Base-by-base conservation (phyloP, 2,113 vertebrate species). In the Tiliqua scincoides region DNA sequence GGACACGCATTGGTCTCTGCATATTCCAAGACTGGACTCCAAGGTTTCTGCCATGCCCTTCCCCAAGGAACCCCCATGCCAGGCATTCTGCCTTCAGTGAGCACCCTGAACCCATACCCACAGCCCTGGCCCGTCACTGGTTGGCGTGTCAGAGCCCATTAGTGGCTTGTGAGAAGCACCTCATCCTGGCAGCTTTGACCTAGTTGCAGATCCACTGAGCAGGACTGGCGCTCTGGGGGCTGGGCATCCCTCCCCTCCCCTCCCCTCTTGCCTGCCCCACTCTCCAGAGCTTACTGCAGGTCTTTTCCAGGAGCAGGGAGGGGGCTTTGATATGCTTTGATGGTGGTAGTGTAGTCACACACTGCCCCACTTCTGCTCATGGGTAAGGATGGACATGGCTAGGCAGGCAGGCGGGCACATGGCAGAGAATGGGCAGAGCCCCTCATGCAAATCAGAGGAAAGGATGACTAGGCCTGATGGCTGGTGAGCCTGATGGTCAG, bases 171-270 rank as follows among this genome's bases (percentile, higher is more conserved):
- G 76, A 4, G 3, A 4, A 30, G 15, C 18, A 84, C 63, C 82
- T 11, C 21, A 7, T 68, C 87, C 65, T 76, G 62, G 0, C 18
- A 0, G 89, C 85, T 74, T 76, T 95, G 94, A 95, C 94, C 94
- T 93, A 94, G 93, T 94, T 95, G 92, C 91, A 35, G 78, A 32
- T 23, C 84, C 5, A 85, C 78, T 63, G 3, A 5, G 20, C 71
- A 27, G 48, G 25, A 18, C 3, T 20, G 52, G 65, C 3, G 43
- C 18, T 32, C n/a, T 6, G 70, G 68, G 79, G 67, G 30, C 30
- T 17, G 7, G 54, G 37, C 18, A 43, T 11, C n/a, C 43, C 11
- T 15, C 30, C n/a, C 35, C 18, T 57, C 57, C 30, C 30, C 30
- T n/a, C 52, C 1, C 4, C 62, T 62, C 32, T 4, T 25, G 40